Evolutionary conservation across 2,797 vertebrate species (phyloP).

Genomic region (Poeciliopsis turneri): DNA sequence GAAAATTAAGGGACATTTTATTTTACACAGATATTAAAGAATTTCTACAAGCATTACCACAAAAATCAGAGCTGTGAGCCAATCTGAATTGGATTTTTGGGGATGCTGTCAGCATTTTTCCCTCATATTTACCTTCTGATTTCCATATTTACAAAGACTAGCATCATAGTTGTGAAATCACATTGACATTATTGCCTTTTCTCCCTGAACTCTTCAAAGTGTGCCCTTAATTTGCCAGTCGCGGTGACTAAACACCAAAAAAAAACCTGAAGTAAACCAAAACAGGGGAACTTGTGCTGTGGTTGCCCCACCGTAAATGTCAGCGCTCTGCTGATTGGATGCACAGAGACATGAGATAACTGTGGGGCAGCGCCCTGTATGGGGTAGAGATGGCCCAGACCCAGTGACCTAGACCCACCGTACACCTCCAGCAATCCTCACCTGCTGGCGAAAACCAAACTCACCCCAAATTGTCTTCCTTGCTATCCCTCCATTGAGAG

Average conservation of each 20-base stretch:
- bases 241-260: slow-evolving; percentile 50
- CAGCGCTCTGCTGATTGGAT: slow-evolving; percentile 70
- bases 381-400: slow-evolving; percentile 21
- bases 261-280: slow-evolving; percentile 47
- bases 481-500: neutral
- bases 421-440: slow-evolving; percentile 62
- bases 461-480: neutral
- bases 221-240: slow-evolving; percentile 55
- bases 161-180: neutral
- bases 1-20: neutral
- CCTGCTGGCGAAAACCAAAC: slow-evolving; percentile 35
- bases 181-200: slow-evolving; percentile 11
- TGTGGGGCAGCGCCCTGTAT: slow-evolving; percentile 51
- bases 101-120: neutral
- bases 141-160: neutral
- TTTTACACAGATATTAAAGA: neutral
- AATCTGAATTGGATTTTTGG: neutral
- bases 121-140: neutral
- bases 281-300: slow-evolving; percentile 19
- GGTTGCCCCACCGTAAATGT: slow-evolving; percentile 75
- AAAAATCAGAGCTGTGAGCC: neutral
- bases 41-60: neutral
- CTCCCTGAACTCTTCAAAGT: slow-evolving; percentile 33
- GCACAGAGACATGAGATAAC: slow-evolving; percentile 65
- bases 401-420: slow-evolving; percentile 67